Evolutionary conservation across 2,888 invertebrate species (phyloP).

Genomic region (Nephrotoma guestfalica): DNA sequence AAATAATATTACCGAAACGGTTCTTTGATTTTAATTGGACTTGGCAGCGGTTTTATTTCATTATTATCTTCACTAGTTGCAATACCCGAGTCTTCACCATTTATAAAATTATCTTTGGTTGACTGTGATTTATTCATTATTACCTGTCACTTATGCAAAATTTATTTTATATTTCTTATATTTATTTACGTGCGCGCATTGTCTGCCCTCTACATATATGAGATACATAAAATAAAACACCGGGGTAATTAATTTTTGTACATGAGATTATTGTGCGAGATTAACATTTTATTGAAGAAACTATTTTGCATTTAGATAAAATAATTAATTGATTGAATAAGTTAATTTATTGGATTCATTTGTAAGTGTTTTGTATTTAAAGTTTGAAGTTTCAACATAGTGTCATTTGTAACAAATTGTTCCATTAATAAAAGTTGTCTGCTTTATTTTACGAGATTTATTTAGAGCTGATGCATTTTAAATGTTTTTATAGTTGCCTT

Average conservation of each 20-base stretch:
- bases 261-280: neutral
- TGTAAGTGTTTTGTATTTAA: neutral
- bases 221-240: neutral
- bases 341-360: neutral
- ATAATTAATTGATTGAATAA: neutral
- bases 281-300: neutral
- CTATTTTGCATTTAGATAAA: neutral
- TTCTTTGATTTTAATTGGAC: neutral
- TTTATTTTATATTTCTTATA: neutral
- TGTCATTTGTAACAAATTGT: neutral
- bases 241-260: neutral
- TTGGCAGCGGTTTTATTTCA: neutral
- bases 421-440: neutral
- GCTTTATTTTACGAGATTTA: too few relatives aligned
- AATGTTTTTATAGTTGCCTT: too few relatives aligned
- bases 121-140: neutral
- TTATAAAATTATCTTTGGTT: conserved; percentile 1
- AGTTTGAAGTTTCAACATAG: neutral
- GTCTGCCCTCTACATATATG: too few relatives aligned
- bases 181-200: too few relatives aligned
- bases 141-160: neutral
- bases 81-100: conserved; percentile 22
- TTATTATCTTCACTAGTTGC: conserved; percentile 21
- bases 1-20: neutral
- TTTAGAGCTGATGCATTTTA: too few relatives aligned